A percentile compares a stretch with the other conserved stretches of the same genome.
These are phyloP conservation scores for Staurois parvus DNA, from an alignment of 2,797 vertebrate genomes.

Conservation along the genomic window DNA sequence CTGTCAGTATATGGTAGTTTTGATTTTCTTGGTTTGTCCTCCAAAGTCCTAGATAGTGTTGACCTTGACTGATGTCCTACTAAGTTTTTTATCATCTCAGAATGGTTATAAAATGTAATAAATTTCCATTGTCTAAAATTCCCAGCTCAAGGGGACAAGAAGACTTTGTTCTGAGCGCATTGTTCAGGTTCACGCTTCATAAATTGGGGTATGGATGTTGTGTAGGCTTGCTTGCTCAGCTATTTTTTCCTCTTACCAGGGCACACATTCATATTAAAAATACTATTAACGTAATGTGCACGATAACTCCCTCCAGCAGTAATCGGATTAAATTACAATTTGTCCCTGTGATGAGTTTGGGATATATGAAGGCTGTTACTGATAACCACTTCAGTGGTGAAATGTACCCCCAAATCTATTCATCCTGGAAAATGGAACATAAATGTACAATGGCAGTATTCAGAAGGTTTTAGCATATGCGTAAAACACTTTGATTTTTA, in stretches of 20 bases:
- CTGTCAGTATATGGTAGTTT: no score
- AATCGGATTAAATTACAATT: slow-evolving; percentile 26
- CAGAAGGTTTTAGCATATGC: no score
- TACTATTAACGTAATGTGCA: slow-evolving; percentile 40
- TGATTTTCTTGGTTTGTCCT: not conserved
- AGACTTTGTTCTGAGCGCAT: not conserved
- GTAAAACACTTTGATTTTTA: no score
- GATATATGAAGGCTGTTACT: not conserved
- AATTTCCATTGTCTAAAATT: not conserved
- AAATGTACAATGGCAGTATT: not conserved
- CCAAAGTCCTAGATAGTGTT: not conserved
- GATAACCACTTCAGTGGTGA: not conserved
- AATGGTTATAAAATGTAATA: slow-evolving; percentile 12
- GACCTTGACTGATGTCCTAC: not conserved
- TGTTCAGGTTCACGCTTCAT: slow-evolving; percentile 43
- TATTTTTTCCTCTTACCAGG: slow-evolving; percentile 5
- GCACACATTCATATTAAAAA: slow-evolving; percentile 36
- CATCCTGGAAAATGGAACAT: not conserved
- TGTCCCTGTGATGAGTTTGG: slow-evolving; percentile 2
- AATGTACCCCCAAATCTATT: not conserved
- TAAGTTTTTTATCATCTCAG: not conserved
- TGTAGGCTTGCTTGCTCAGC: slow-evolving; percentile 33
- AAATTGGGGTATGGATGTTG: slow-evolving; percentile 42
- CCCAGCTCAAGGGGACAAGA: slow-evolving; percentile 5
- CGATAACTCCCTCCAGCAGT: slow-evolving; percentile 18